Percentiles rank a stretch among this genome's conserved stretches.
Evolutionary conservation across 2,888 invertebrate species (phyloP).

Genomic region (Caradrina clavipalpis): DNA sequence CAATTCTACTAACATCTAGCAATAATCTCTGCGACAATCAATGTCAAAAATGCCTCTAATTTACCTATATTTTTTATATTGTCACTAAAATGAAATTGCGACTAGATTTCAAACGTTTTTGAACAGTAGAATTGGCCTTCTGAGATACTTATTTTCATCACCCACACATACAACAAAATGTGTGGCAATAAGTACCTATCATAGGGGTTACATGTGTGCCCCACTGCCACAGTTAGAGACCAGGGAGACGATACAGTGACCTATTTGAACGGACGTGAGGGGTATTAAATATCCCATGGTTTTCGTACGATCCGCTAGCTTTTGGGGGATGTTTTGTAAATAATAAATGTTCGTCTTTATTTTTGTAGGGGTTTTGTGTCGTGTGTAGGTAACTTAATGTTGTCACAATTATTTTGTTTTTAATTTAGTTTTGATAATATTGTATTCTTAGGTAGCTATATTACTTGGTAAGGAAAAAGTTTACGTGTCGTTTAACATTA

Average conservation of each 20-base stretch:
- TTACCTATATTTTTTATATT: too few relatives aligned
- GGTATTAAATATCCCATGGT: slow-evolving; percentile 57
- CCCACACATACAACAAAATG: neutral
- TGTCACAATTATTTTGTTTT: neutral
- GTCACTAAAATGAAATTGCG: too few relatives aligned
- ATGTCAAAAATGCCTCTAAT: neutral
- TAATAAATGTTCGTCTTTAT: slow-evolving; percentile 35
- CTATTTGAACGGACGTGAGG: slow-evolving; percentile 68
- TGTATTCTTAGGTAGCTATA: too few relatives aligned
- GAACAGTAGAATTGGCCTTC: too few relatives aligned
- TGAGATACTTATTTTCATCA: neutral
- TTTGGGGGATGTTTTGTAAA: slow-evolving; percentile 38
- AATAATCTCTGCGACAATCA: too few relatives aligned
- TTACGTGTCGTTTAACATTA: too few relatives aligned
- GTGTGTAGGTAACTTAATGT: neutral
- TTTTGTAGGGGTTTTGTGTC: neutral
- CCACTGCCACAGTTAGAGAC: slow-evolving; percentile 72
- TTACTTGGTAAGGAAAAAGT: too few relatives aligned
- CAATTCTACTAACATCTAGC: too few relatives aligned
- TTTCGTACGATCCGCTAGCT: slow-evolving; percentile 27
- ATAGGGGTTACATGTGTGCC: slow-evolving; percentile 60
- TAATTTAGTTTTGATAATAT: neutral
- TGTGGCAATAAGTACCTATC: neutral
- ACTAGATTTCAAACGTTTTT: too few relatives aligned
- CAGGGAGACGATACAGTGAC: slow-evolving; percentile 69